Percentiles rank a stretch among this genome's conserved stretches.
These are phyloP conservation scores for Sycophaga agraensis DNA, from an alignment of 1,140 invertebrate genomes.

Conservation along the genomic window DNA sequence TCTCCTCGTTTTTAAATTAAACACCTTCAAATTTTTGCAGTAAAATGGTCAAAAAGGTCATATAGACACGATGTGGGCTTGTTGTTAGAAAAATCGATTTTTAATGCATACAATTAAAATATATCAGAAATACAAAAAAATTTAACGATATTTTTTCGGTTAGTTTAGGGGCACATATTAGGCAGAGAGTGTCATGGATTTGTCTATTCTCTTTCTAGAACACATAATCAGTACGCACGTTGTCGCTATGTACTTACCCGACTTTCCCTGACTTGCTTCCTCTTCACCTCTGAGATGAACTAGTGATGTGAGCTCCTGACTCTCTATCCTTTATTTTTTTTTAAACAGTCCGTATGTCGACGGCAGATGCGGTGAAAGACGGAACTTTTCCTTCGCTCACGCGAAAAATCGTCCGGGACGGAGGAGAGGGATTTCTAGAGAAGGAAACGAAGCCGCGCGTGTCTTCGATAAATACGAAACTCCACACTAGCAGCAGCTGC, in stretches of 20 bases:
- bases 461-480: neutral
- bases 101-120: too few species aligned
- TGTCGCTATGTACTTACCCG: slow-evolving; percentile 1
- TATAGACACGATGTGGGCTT: too few species aligned
- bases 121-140: too few species aligned
- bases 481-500: neutral
- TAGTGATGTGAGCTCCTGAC: too few species aligned
- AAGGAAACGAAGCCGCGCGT: neutral
- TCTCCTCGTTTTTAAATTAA: too few species aligned
- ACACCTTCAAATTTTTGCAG: too few species aligned
- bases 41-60: too few species aligned
- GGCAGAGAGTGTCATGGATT: too few species aligned
- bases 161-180: too few species aligned
- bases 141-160: too few species aligned
- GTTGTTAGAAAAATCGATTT: too few species aligned
- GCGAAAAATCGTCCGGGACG: neutral
- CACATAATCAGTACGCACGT: neutral
- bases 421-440: neutral
- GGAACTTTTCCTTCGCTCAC: neutral
- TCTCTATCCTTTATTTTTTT: neutral
- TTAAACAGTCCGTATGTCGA: neutral
- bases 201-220: slow-evolving; percentile 2
- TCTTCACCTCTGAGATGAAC: neutral
- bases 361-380: neutral
- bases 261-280: neutral